phyloP scores from a whole-genome alignment of 1,140 invertebrate genomes.

The Lordiphosa clarofinis region DNA sequence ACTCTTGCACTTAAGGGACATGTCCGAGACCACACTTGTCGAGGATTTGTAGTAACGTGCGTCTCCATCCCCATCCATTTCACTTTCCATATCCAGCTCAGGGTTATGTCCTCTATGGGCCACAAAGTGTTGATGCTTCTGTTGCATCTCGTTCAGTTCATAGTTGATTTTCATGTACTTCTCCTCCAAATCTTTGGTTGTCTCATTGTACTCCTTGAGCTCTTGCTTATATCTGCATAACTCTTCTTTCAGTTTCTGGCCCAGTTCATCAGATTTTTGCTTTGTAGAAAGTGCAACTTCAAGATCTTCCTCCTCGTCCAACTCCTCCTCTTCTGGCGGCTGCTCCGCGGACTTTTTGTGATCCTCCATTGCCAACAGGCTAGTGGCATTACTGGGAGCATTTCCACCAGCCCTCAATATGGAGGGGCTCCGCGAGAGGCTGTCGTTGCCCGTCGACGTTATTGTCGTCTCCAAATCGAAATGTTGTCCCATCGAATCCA shows the following conservation, averaged over 20 bases:
- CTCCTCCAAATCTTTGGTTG: constrained; percentile 65
- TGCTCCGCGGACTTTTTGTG: constrained; percentile 6
- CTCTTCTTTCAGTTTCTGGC: constrained; percentile 61
- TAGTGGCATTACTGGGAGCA: constrained; percentile 6
- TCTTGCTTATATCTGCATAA: constrained; percentile 69
- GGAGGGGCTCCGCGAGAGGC: constrained; percentile 6
- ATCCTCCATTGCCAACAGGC: background rate
- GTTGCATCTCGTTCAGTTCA: constrained; percentile 69
- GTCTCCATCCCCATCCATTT: constrained; percentile 23
- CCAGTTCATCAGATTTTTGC: constrained; percentile 38
- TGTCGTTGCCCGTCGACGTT: constrained; percentile 2
- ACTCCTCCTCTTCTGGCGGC: background rate
- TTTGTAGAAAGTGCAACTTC: constrained; percentile 10
- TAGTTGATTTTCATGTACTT: constrained; percentile 73
- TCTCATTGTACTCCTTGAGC: constrained; percentile 68
- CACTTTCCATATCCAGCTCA: constrained; percentile 16
- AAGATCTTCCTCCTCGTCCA: constrained; percentile 4
- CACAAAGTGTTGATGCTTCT: constrained; percentile 61
- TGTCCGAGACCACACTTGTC: constrained; percentile 34
- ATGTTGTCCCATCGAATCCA: constrained; percentile 42
- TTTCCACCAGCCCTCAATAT: background rate
- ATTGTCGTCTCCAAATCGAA: constrained; percentile 21
- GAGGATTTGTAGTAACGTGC: constrained; percentile 20
- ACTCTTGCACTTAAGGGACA: constrained; percentile 26
- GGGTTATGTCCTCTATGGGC: constrained; percentile 8